Percentiles rank a stretch among this genome's conserved stretches.
phyloP scores from a whole-genome alignment of 2,888 invertebrate genomes.

The Cosmopolites sordidus region DNA sequence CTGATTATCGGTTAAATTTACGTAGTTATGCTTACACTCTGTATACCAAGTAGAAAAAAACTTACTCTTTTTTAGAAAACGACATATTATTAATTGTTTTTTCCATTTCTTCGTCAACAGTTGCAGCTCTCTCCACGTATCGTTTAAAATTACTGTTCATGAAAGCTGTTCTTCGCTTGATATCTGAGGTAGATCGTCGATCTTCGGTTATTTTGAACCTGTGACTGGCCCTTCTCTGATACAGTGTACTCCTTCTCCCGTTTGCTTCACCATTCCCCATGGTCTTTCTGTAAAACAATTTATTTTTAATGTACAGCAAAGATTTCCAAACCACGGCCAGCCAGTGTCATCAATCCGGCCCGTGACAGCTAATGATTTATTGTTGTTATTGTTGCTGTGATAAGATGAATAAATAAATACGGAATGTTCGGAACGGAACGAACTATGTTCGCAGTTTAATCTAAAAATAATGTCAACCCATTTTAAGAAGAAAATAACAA shows the following conservation, averaged over 20 bases:
- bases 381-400: too few relatives aligned
- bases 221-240: constrained; percentile 31
- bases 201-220: constrained; percentile 27
- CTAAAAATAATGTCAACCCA: too few relatives aligned
- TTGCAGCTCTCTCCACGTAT: constrained; percentile 61
- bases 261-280: constrained; percentile 8
- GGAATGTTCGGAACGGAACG: too few relatives aligned
- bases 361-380: too few relatives aligned
- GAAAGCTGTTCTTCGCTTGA: constrained; percentile 58
- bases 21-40: too few relatives aligned
- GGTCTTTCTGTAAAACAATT: not conserved
- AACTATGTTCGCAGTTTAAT: too few relatives aligned
- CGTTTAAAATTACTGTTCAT: constrained; percentile 65
- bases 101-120: constrained; percentile 74
- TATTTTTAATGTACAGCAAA: not conserved
- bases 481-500: too few relatives aligned
- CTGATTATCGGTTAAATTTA: too few relatives aligned
- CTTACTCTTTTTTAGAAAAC: constrained; percentile 72
- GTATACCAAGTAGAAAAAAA: too few relatives aligned
- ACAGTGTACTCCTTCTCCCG: constrained; percentile 17
- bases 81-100: constrained; percentile 79
- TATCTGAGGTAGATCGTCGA: constrained; percentile 34
- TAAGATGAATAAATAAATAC: too few relatives aligned
- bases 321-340: not conserved
- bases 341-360: too few relatives aligned